Evolutionary conservation across 2,797 vertebrate species (phyloP).

Genomic region (Parotocinclus haroldoi): DNA sequence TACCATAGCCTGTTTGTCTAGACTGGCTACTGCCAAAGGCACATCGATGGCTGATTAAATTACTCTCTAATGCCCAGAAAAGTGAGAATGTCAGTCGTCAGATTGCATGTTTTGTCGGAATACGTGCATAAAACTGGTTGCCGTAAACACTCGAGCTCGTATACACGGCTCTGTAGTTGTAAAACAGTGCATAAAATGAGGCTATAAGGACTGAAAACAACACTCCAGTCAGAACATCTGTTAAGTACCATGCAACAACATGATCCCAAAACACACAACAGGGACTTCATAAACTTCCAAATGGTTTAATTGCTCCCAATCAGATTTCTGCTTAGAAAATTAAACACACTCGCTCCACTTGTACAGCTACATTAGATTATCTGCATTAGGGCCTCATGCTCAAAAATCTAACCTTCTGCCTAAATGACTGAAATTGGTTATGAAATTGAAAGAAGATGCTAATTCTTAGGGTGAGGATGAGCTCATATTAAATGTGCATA

Average conservation of each 20-base stretch:
- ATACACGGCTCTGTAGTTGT: conserved; percentile 42
- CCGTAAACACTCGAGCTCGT: conserved; percentile 47
- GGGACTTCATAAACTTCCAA: conserved; percentile 45
- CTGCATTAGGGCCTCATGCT: conserved; percentile 18
- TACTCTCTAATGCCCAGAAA: conserved; percentile 39
- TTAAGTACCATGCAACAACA: conserved; percentile 44
- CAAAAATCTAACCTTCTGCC: conserved; percentile 20
- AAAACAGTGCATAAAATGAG: conserved; percentile 39
- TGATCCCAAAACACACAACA: conserved; percentile 43
- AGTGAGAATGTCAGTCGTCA: conserved; percentile 36
- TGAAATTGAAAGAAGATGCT: not conserved
- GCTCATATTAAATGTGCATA: too few relatives aligned
- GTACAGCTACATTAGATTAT: conserved; percentile 16
- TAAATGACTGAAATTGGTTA: not conserved
- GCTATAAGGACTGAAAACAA: conserved; percentile 34
- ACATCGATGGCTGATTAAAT: conserved; percentile 42
- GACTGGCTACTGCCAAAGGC: conserved; percentile 35
- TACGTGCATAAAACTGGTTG: conserved; percentile 36
- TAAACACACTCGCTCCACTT: conserved; percentile 29
- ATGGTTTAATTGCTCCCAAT: conserved; percentile 47
- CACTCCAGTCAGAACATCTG: conserved; percentile 53
- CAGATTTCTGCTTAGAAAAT: conserved; percentile 40
- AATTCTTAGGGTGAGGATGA: not conserved
- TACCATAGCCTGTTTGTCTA: conserved; percentile 21
- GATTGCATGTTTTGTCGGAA: conserved; percentile 41